These are phyloP conservation scores for Gastrophryne carolinensis DNA, from an alignment of 2,797 vertebrate genomes.

Conservation along the genomic window DNA sequence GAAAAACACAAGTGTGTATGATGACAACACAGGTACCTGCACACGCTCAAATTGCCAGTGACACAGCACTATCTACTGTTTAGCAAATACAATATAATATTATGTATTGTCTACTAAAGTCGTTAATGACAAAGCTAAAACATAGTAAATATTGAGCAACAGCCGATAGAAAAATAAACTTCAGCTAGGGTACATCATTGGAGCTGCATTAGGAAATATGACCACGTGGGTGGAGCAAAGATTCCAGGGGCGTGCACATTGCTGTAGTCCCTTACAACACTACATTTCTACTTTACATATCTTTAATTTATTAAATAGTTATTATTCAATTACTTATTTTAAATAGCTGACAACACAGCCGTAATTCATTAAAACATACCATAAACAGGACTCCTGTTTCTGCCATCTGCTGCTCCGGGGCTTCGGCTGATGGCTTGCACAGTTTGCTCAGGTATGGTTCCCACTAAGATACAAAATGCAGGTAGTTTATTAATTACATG, in stretches of 20 bases:
- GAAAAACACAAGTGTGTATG: slow-evolving; percentile 10
- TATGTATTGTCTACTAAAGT: not conserved
- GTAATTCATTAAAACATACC: slow-evolving; percentile 63
- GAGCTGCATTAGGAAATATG: no score
- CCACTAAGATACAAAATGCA: slow-evolving; percentile 66
- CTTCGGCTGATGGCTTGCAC: slow-evolving; percentile 69
- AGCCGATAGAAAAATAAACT: no score
- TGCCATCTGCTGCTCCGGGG: slow-evolving; percentile 65
- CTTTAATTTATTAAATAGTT: no score
- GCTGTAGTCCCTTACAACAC: no score
- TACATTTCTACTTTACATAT: no score
- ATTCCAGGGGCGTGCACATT: no score
- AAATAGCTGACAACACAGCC: no score
- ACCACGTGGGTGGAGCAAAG: no score
- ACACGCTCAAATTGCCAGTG: not conserved
- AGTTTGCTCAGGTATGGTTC: slow-evolving; percentile 77
- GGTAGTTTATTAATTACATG: not conserved
- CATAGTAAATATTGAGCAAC: no score
- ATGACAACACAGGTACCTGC: not conserved
- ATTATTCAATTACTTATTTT: no score
- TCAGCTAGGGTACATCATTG: no score
- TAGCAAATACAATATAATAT: not conserved
- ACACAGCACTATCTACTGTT: not conserved
- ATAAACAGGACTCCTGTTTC: slow-evolving; percentile 60
- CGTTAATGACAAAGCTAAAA: not conserved